A percentile compares a stretch with the other conserved stretches of the same genome.
phyloP scores from a whole-genome alignment of 2,888 invertebrate species.

The Taphrorychus bicolor region DNA sequence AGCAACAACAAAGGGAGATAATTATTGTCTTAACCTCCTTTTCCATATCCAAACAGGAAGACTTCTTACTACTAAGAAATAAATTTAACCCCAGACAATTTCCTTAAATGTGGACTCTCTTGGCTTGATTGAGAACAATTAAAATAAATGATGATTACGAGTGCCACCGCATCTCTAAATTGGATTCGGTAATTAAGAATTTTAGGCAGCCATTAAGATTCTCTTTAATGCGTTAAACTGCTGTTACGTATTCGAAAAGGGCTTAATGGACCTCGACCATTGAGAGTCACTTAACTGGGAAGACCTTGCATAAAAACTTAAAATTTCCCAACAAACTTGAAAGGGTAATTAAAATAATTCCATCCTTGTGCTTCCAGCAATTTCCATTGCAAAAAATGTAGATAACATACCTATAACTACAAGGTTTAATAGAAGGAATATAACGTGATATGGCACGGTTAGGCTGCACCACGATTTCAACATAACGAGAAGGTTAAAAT shows the following conservation, averaged over 20 bases:
- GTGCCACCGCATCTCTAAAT: background rate
- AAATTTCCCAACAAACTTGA: no score
- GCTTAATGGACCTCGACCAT: no score
- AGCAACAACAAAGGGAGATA: no score
- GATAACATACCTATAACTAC: background rate
- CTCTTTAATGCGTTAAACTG: background rate
- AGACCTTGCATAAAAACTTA: no score
- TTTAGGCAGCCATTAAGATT: background rate
- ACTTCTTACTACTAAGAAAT: no score
- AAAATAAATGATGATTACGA: slow-evolving; percentile 7
- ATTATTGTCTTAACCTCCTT: no score
- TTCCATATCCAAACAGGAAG: no score
- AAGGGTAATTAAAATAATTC: background rate
- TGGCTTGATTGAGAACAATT: background rate
- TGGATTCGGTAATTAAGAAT: slow-evolving; percentile 1
- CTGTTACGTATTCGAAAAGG: background rate
- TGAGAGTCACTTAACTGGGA: background rate
- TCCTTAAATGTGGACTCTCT: background rate
- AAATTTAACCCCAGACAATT: background rate
- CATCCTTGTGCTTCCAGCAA: background rate
- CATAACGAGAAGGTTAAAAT: slow-evolving; percentile 13
- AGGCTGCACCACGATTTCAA: slow-evolving; percentile 11
- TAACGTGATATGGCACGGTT: slow-evolving; percentile 27
- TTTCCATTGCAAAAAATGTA: background rate
- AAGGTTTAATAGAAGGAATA: slow-evolving; percentile 1